Evolutionary conservation across 2,113 vertebrate species (phyloP).

Genomic region (Talpa occidentalis): DNA sequence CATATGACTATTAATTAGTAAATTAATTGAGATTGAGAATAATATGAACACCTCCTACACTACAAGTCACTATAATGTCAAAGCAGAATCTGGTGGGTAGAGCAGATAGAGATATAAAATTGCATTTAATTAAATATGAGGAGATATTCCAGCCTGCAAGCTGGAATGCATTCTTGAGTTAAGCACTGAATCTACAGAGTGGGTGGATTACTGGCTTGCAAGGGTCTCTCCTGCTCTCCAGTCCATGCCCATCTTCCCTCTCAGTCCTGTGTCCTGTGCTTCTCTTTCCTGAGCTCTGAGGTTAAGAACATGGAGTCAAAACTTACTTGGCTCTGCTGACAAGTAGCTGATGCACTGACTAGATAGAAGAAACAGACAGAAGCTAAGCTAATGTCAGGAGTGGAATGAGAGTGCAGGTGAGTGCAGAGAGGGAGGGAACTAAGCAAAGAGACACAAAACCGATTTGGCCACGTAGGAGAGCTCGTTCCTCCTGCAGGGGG

Average conservation of each 20-base stretch:
- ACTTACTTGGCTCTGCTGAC: neutral
- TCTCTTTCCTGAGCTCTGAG: slow-evolving; percentile 37
- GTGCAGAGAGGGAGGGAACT: neutral
- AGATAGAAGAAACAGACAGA: slow-evolving; percentile 62
- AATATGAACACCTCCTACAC: neutral
- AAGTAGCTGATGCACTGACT: slow-evolving; percentile 62
- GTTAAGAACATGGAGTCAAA: slow-evolving; percentile 15
- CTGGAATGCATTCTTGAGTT: neutral
- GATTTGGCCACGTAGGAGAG: neutral
- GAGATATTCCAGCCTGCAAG: neutral
- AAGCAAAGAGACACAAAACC: neutral
- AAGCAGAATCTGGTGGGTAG: neutral
- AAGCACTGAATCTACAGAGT: neutral
- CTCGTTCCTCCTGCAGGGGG: neutral
- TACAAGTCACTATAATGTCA: neutral
- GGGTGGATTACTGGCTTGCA: neutral
- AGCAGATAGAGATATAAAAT: slow-evolving; percentile 6
- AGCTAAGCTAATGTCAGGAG: neutral
- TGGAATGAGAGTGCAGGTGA: neutral
- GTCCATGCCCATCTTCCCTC: neutral
- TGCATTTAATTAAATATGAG: neutral
- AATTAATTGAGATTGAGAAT: neutral
- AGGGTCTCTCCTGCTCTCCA: neutral
- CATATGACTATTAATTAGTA: neutral
- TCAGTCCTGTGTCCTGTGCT: neutral